Base-by-base conservation (phyloP, 2,888 invertebrate species). In the Blera fallax region DNA sequence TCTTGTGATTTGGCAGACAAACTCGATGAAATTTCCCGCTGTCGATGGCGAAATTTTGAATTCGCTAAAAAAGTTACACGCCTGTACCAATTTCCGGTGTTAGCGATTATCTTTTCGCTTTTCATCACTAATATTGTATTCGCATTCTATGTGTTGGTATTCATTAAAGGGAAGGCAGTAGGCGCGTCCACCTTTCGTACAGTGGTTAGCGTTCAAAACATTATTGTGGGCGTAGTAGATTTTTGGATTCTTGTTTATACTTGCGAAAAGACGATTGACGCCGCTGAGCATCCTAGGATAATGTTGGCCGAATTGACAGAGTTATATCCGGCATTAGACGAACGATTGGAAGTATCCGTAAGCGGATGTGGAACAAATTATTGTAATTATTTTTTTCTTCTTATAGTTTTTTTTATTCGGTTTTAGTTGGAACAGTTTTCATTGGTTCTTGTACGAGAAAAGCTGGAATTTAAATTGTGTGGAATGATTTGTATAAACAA, bases 21-120 rank as follows among this genome's bases (percentile, higher is more conserved):
- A 74, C 64, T 74, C 24, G 64, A 74, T 32, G 24, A 45, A 45
- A 54, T 74, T 14, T 43, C 54, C 10, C 29, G 7, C 18, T 62
- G 54, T 21, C 40, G 34, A 0, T n/a, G 4, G 1, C 11, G 32
- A 37, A 64, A 43, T 24, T 43, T 45, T 2, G 8, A 52, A 54
- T 43, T 74, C 10, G n/a, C n/a, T 10, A 62, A 11, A 10, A 24
- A 54, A 8, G n/a, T 74, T 8, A 54, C 37, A 4, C 37, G 21
- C 0, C 4, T 74, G 1, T 74, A 54, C 7, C 18, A 74, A 37
- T 29, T 45, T 21, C 64, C 62, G 2, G 10, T 64, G 10, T 3
- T 54, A 5, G 21, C 45, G 18, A 16, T 27, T 65, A 14, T 76
- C 1, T 8, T 52, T 1, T 50, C 65, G 1, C 29, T 18, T 16